Base-by-base conservation (phyloP, 1,140 invertebrate species). In the Euborellia annulipes region DNA sequence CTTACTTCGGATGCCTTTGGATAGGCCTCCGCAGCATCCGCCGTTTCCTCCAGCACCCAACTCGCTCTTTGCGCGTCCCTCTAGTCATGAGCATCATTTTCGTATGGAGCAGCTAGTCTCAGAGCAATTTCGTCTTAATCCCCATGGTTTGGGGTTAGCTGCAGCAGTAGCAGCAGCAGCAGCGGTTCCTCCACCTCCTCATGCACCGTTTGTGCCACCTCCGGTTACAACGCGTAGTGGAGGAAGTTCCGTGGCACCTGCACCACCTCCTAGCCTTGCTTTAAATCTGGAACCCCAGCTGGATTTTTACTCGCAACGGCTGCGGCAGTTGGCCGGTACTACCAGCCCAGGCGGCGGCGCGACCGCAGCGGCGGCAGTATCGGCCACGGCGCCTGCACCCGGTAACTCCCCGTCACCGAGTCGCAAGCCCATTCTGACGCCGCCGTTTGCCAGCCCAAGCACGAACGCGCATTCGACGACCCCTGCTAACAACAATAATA, bases 251-350 rank as follows among this genome's bases (percentile, higher is more conserved):
- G 50, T 50, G 45, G 57, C 62, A 55, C 64, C 57, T 54, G 64
- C 72, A 46, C 70, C 70, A 52, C 71, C 71, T 52, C 74, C 67
- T 47, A 64, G 69, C 48, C 67, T 72, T 55, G 66, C 68, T 13
- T 63, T 77, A 42, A 71, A 75, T 60, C 64, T 84, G 53, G 83
- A 85, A 73, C 81, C 85, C 62, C 82, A 90, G 68, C 76, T 91
- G 73, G 90, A 95, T 82, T 95, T 93, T 82, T 95, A 96, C 77
- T 95, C 90, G 67, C 88, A 94, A 78, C 79, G 90, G 75, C 82
- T 95, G 73, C 85, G 89, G 72, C 88, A 92, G 76, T 78, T 95
- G 71, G 89, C 89, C 70, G 82, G 85, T 68, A 82, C 84, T 71
- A 88, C 85, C 71, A 86, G 84, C 78, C 79, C 85, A 73, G 44